phyloP scores from a whole-genome alignment of 2,113 vertebrate species.

The Toxotes jaculatrix region DNA sequence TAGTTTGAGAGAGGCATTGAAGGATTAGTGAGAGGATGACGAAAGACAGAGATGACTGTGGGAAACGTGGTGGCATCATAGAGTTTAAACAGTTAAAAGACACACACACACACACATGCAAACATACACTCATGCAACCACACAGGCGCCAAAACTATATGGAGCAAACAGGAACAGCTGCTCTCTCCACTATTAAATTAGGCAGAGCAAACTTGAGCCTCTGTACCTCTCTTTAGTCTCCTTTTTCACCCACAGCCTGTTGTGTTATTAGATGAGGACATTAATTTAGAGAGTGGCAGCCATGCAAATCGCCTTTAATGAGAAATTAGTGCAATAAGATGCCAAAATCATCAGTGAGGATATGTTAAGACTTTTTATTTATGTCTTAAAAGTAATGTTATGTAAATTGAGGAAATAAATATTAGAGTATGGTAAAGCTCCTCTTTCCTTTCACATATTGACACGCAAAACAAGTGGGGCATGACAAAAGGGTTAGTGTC shows the following conservation, averaged over 20 bases:
- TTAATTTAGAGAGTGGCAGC: neutral
- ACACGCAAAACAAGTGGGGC: neutral
- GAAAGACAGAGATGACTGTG: conserved; percentile 2
- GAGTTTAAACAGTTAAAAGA: neutral
- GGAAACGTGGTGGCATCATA: conserved; percentile 14
- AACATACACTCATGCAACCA: neutral
- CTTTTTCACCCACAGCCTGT: conserved; percentile 4
- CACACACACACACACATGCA: conserved; percentile 25
- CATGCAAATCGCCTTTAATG: neutral
- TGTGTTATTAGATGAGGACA: neutral
- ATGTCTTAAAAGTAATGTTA: neutral
- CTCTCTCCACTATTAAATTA: conserved; percentile 40
- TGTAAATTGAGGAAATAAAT: neutral
- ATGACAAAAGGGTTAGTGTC: neutral
- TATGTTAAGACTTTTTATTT: neutral
- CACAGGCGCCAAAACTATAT: conserved; percentile 12
- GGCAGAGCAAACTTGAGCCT: conserved; percentile 24
- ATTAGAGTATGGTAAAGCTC: neutral
- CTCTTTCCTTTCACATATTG: neutral
- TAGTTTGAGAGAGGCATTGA: neutral
- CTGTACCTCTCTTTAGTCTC: conserved; percentile 16
- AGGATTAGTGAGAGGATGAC: conserved; percentile 30
- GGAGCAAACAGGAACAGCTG: conserved; percentile 43
- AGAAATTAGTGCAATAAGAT: neutral
- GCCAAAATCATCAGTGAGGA: neutral